Percentiles rank a stretch among this genome's conserved stretches.
phyloP scores from a whole-genome alignment of 2,113 vertebrate genomes.

The Atractosteus spatula region DNA sequence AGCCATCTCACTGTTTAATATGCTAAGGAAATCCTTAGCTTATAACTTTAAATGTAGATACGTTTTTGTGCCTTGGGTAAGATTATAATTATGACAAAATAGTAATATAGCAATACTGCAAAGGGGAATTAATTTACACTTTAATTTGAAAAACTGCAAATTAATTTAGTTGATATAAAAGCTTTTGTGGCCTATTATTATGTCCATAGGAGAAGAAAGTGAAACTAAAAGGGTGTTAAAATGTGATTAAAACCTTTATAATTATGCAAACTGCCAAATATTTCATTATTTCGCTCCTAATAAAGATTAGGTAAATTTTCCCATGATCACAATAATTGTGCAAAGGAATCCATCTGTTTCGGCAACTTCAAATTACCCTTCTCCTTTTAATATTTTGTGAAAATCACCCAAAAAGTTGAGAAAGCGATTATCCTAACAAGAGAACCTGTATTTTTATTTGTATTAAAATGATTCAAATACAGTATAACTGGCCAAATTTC shows the following conservation, averaged over 20 bases:
- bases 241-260: slow-evolving; percentile 8
- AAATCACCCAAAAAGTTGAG: too few relatives aligned
- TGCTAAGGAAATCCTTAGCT: too few relatives aligned
- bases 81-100: not conserved
- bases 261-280: not conserved
- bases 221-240: not conserved
- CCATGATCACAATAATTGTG: not conserved
- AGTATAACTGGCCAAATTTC: too few relatives aligned
- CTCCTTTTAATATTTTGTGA: too few relatives aligned
- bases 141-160: slow-evolving; percentile 1
- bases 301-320: not conserved
- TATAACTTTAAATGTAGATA: too few relatives aligned
- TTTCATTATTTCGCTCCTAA: not conserved
- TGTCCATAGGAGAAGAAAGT: not conserved
- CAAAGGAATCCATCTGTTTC: not conserved
- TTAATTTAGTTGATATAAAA: slow-evolving; percentile 1
- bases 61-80: too few relatives aligned
- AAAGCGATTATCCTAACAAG: too few relatives aligned
- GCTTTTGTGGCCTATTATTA: not conserved
- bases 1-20: too few relatives aligned
- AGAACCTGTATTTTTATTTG: too few relatives aligned
- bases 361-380: too few relatives aligned
- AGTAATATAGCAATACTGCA: not conserved
- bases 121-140: not conserved
- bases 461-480: too few relatives aligned